Conservation (phyloP, 2,888 invertebrate genomes). For the Eupithecia tripunctaria region DNA sequence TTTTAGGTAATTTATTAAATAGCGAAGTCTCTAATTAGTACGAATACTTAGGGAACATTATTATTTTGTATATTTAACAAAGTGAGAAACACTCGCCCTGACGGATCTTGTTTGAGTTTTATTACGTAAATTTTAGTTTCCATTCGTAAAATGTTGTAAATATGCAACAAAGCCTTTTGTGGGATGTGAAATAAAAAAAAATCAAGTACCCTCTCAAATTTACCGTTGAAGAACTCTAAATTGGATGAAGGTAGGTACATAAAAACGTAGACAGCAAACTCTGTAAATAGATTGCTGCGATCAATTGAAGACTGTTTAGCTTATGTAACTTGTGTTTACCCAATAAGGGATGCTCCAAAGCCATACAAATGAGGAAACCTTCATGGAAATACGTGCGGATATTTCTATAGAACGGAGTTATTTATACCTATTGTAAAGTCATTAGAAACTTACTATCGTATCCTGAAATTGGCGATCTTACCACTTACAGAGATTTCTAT, state of each 20-base stretch:
- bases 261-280: constrained; percentile 28
- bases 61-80: no score
- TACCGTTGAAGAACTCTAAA: neutral
- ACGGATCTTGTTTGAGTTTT: no score
- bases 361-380: constrained; percentile 42
- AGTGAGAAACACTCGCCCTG: no score
- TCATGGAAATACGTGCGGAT: constrained; percentile 13
- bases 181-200: no score
- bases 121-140: no score
- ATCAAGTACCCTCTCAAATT: neutral
- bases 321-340: constrained; percentile 42
- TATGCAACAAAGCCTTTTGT: no score
- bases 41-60: no score
- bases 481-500: neutral
- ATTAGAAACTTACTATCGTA: neutral
- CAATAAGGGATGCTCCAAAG: constrained; percentile 41
- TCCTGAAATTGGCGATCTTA: neutral
- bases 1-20: no score
- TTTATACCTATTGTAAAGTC: neutral
- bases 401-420: neutral
- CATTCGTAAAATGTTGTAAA: no score
- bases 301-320: constrained; percentile 37
- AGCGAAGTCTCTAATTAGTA: no score
- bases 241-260: neutral
- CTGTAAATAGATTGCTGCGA: constrained; percentile 37